Percentiles rank a stretch among this genome's conserved stretches.
These are phyloP conservation scores for Cotesia typhae DNA, from an alignment of 1,140 invertebrate species.

Conservation along the genomic window DNA sequence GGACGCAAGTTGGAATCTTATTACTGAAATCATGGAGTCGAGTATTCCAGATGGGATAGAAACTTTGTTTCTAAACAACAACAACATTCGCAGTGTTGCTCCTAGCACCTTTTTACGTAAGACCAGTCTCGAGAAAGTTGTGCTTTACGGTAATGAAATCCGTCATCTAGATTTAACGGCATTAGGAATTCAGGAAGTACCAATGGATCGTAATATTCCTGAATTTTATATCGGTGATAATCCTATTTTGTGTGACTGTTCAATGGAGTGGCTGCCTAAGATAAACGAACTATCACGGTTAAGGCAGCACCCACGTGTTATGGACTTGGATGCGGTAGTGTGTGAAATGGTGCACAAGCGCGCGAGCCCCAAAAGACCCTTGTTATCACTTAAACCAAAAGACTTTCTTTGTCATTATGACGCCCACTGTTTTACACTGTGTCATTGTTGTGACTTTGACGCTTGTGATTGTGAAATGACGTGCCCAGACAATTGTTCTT, in stretches of 20 bases:
- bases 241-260: constrained; percentile 84
- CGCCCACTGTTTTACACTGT: constrained; percentile 90
- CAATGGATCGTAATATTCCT: constrained; percentile 72
- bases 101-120: constrained; percentile 79
- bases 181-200: constrained; percentile 73
- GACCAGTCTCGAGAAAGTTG: constrained; percentile 74
- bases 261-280: constrained; percentile 85
- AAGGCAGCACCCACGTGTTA: constrained; percentile 86
- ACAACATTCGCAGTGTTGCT: constrained; percentile 75
- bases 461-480: constrained; percentile 96
- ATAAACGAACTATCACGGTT: constrained; percentile 76
- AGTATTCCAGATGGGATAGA: constrained; percentile 79
- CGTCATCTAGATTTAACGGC: constrained; percentile 77
- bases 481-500: constrained; percentile 91
- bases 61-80: constrained; percentile 80
- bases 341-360: constrained; percentile 89
- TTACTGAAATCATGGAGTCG: constrained; percentile 73
- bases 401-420: constrained; percentile 93
- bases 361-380: constrained; percentile 80
- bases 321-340: constrained; percentile 90
- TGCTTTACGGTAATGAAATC: constrained; percentile 79
- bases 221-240: constrained; percentile 84
- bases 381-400: constrained; percentile 84
- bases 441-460: constrained; percentile 94
- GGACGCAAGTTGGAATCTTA: constrained; percentile 78